A percentile compares a stretch with the other conserved stretches of the same genome.
Evolutionary conservation across 2,797 vertebrate species (phyloP).

Genomic region (Lindbergichthys nudifrons): DNA sequence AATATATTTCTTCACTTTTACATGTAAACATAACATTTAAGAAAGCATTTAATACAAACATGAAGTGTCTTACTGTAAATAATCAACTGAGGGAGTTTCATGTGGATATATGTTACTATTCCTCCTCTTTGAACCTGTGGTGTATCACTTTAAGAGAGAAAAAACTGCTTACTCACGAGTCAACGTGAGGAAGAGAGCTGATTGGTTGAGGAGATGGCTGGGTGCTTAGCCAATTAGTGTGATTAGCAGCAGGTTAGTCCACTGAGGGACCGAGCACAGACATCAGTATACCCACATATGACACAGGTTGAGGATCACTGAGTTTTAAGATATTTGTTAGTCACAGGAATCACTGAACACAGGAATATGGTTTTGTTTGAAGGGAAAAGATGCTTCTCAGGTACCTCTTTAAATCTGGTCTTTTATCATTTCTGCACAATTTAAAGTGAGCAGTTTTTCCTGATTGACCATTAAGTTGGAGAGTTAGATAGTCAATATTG

Average conservation of each 20-base stretch:
- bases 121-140: constrained; percentile 15
- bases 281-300: constrained; percentile 56
- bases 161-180: constrained; percentile 24
- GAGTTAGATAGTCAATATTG: background rate
- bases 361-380: constrained; percentile 84
- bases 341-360: constrained; percentile 65
- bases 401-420: constrained; percentile 59
- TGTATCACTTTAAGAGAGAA: background rate
- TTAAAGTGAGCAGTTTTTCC: background rate
- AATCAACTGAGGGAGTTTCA: no score
- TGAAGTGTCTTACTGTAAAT: no score
- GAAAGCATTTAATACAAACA: no score
- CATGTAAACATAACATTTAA: no score
- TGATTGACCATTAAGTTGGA: background rate
- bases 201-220: constrained; percentile 73
- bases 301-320: constrained; percentile 50
- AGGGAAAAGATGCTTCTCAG: constrained; percentile 82
- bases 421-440: background rate
- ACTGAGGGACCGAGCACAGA: constrained; percentile 38
- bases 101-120: no score
- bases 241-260: constrained; percentile 77
- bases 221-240: constrained; percentile 79
- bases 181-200: constrained; percentile 54
- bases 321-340: constrained; percentile 55
- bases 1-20: no score